A percentile compares a stretch with the other conserved stretches of the same genome.
Conservation (phyloP, 1,140 invertebrate species). For the Tigriopus japonicus region DNA sequence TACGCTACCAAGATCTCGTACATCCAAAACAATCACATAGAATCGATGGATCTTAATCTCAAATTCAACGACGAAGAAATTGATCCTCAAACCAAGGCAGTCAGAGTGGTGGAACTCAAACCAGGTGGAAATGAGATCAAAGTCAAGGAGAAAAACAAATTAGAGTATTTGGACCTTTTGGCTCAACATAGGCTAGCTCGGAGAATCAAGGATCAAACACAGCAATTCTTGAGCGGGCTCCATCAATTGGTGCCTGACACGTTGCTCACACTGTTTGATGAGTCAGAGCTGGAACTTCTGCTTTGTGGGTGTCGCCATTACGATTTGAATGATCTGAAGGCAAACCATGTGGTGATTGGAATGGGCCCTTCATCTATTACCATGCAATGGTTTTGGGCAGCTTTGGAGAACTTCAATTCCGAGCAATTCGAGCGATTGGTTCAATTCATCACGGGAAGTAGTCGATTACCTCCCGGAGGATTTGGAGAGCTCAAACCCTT, state of each 20-base stretch:
- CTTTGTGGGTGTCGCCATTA: constrained; percentile 85
- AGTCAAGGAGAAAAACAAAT: constrained; percentile 55
- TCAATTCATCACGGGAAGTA: constrained; percentile 80
- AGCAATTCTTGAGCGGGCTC: constrained; percentile 68
- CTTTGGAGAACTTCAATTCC: constrained; percentile 61
- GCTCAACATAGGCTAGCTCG: constrained; percentile 68
- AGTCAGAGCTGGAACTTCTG: constrained; percentile 81
- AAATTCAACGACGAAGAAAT: constrained; percentile 78
- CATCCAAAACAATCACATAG: constrained; percentile 64
- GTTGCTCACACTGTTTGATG: constrained; percentile 80
- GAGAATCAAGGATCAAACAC: constrained; percentile 59
- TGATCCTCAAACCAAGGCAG: constrained; percentile 49
- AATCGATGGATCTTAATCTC: constrained; percentile 46
- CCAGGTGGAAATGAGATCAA: constrained; percentile 45
- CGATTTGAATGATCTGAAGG: constrained; percentile 66
- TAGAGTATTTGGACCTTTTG: constrained; percentile 65
- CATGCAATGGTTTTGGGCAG: constrained; percentile 77
- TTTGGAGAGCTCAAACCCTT: constrained; percentile 66
- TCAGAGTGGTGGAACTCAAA: constrained; percentile 44
- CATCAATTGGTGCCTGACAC: constrained; percentile 70
- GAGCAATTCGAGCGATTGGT: constrained; percentile 68
- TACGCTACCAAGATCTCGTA: constrained; percentile 81
- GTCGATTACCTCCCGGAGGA: constrained; percentile 73
- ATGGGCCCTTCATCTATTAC: constrained; percentile 22
- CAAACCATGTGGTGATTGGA: constrained; percentile 66